Conservation (phyloP, 1,140 invertebrate genomes). For the Saccostrea glomerata region DNA sequence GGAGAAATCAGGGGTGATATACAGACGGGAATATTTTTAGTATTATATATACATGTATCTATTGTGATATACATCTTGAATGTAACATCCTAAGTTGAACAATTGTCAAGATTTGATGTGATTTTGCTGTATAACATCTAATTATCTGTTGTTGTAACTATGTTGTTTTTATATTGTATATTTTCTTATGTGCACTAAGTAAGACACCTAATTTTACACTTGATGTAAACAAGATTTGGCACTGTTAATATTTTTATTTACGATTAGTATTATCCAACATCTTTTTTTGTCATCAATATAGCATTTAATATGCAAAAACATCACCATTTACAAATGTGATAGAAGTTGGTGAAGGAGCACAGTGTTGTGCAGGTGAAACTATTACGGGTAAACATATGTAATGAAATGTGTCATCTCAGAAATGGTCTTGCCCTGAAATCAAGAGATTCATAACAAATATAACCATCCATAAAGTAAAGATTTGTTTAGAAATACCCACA, state of each 20-base stretch:
- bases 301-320: not conserved
- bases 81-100: not conserved
- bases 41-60: not conserved
- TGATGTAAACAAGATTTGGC: not conserved
- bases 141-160: not conserved
- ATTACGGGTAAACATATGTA: not conserved
- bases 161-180: constrained; percentile 11
- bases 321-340: not conserved
- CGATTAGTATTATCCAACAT: not conserved
- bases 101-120: not conserved
- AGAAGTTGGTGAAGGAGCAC: not conserved
- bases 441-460: not conserved
- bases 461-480: not conserved
- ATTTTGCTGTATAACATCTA: not conserved
- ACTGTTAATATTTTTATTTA: not conserved
- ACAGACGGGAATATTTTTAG: not conserved
- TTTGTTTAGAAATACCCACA: no score
- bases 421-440: not conserved
- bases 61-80: not conserved
- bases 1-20: constrained; percentile 5
- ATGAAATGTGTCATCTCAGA: not conserved
- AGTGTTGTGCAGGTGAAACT: not conserved
- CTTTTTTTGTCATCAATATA: not conserved
- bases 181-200: not conserved
- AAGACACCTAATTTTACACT: not conserved